Percentiles rank a stretch among this genome's conserved stretches.
Conservation (phyloP, 2,888 invertebrate genomes). For the Ichneumon xanthorius region DNA sequence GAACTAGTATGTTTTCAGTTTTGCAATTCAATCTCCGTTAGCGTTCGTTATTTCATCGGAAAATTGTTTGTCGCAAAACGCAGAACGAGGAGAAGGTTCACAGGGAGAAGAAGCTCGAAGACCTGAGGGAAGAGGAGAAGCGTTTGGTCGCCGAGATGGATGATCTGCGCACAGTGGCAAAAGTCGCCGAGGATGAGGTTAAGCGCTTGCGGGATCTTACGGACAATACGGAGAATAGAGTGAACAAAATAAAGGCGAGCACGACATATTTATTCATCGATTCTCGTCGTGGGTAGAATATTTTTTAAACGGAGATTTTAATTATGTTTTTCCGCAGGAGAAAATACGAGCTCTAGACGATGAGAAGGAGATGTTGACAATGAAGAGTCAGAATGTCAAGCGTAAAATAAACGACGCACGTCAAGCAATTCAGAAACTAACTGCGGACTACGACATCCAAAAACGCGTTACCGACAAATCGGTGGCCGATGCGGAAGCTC, state of each 20-base stretch:
- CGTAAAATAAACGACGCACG: constrained; percentile 69
- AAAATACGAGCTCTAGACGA: constrained; percentile 84
- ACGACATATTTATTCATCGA: not conserved
- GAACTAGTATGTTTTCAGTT: constrained; percentile 75
- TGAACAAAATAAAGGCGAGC: constrained; percentile 76
- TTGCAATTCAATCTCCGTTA: not conserved
- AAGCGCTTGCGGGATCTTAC: constrained; percentile 71
- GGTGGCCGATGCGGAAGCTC: constrained; percentile 84
- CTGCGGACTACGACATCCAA: constrained; percentile 83
- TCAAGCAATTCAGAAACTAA: constrained; percentile 73
- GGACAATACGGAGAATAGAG: constrained; percentile 70
- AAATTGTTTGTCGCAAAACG: not conserved
- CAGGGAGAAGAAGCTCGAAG: constrained; percentile 78
- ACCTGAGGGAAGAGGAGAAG: constrained; percentile 73
- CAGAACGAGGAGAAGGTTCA: constrained; percentile 84
- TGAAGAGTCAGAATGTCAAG: constrained; percentile 67
- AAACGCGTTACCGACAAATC: constrained; percentile 79
- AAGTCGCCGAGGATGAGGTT: constrained; percentile 82
- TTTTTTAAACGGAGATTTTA: constrained; percentile 21
- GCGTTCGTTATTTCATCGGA: not conserved
- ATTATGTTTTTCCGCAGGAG: constrained; percentile 78
- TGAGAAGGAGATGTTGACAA: constrained; percentile 78
- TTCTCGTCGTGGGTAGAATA: constrained; percentile 14
- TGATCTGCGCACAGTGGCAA: constrained; percentile 83
- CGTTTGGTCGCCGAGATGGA: constrained; percentile 79